Conservation (phyloP, 2,888 invertebrate species). For the Ichneumon xanthorius region DNA sequence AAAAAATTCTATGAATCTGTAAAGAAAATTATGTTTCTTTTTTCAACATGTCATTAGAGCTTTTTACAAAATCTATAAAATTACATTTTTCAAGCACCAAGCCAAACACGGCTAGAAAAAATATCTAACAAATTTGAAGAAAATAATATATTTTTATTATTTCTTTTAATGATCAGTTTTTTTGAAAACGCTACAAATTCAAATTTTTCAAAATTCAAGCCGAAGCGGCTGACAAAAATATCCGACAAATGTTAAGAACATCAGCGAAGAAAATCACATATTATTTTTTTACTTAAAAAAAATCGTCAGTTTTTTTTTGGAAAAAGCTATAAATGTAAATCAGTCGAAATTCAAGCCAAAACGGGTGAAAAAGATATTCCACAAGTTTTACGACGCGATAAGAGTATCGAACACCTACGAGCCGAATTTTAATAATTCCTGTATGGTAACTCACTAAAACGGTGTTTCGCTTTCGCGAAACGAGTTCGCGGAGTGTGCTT, state of each 20-base stretch:
- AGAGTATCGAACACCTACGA: background rate
- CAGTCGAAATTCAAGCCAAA: background rate
- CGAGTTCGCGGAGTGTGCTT: slow-evolving; percentile 18
- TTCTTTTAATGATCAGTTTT: background rate
- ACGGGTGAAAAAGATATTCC: background rate
- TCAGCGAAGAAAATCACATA: too few species aligned
- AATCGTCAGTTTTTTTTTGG: background rate
- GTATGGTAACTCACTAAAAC: background rate
- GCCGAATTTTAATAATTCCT: background rate
- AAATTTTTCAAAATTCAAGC: background rate
- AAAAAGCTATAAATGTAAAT: background rate
- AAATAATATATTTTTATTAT: too few species aligned
- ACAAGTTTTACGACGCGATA: background rate
- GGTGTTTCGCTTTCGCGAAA: slow-evolving; percentile 13
- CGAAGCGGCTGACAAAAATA: background rate
- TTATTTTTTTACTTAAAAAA: too few species aligned
- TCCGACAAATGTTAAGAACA: too few species aligned
- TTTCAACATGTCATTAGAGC: too few species aligned
- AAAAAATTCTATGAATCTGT: too few species aligned
- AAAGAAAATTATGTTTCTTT: too few species aligned
- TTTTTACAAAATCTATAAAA: too few species aligned
- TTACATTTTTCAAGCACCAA: too few species aligned
- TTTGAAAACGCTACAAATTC: background rate
- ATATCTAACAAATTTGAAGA: too few species aligned
- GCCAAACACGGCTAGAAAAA: too few species aligned